Conservation (phyloP, 2,797 vertebrate species). For the Parauchenoglanis punctatus region DNA sequence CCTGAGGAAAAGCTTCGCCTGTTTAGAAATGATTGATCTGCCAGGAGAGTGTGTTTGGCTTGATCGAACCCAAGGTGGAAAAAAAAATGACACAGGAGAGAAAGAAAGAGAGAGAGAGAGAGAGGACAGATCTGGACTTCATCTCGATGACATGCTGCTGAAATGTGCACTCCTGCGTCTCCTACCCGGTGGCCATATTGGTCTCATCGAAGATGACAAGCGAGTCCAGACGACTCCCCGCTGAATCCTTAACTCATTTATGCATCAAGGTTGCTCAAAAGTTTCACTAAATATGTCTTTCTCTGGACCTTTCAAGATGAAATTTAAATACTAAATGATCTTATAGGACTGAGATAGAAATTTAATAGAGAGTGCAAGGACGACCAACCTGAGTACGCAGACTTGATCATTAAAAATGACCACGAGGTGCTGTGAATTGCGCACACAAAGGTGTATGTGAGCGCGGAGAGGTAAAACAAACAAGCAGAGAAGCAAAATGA, state of each 20-base stretch:
- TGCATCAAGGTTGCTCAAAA: background rate
- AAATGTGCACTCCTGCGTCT: conserved; percentile 28
- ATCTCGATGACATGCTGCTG: conserved; percentile 2
- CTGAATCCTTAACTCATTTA: conserved; percentile 21
- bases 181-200: conserved; percentile 20
- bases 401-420: background rate
- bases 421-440: background rate
- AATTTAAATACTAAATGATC: background rate
- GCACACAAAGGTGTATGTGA: background rate
- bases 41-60: conserved; percentile 35
- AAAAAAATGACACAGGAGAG: background rate
- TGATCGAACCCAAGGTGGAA: conserved; percentile 18
- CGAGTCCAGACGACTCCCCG: background rate
- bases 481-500: no score
- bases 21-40: conserved; percentile 47
- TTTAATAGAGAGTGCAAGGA: no score
- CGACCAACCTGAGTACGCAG: background rate
- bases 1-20: conserved; percentile 25
- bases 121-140: conserved; percentile 9
- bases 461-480: background rate
- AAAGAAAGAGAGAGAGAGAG: conserved; percentile 13
- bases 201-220: conserved; percentile 25
- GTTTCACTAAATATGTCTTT: background rate
- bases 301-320: background rate
- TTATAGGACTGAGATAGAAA: background rate